Conservation (phyloP, 2,888 invertebrate genomes). For the Julus scanicus region DNA sequence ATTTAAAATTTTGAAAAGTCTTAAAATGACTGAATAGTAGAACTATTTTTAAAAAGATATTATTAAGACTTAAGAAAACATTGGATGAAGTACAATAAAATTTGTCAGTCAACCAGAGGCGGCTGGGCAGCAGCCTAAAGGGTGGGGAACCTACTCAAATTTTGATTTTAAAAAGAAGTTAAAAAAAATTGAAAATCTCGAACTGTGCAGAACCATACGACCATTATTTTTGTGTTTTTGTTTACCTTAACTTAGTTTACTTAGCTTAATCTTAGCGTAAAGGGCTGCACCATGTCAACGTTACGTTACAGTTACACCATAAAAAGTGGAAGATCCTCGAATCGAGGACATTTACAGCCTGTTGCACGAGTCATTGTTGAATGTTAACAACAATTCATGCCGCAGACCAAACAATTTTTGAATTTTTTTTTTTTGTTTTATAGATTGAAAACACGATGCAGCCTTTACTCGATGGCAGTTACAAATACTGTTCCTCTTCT, state of each 20-base stretch:
- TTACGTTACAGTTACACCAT: constrained; percentile 12
- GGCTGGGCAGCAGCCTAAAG: neutral
- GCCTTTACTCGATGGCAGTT: constrained; percentile 47
- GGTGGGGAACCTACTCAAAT: constrained; percentile 6
- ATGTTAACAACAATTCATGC: neutral
- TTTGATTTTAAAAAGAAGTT: neutral
- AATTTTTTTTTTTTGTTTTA: neutral
- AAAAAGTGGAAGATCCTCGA: neutral
- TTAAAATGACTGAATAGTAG: no score
- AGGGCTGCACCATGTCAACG: constrained; percentile 30
- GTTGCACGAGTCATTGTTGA: neutral
- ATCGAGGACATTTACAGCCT: neutral
- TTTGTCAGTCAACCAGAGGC: neutral
- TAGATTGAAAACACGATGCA: neutral
- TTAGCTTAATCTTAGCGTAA: constrained; percentile 34
- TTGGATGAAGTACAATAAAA: neutral
- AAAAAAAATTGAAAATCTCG: constrained; percentile 52
- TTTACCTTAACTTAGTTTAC: constrained; percentile 21
- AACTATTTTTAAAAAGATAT: neutral
- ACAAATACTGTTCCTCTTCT: constrained; percentile 25
- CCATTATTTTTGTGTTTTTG: constrained; percentile 49
- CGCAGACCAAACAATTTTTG: neutral
- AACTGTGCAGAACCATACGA: constrained; percentile 56
- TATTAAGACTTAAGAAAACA: neutral
- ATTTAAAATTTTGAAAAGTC: neutral